These are phyloP conservation scores for Setipinna tenuifilis DNA, from an alignment of 2,797 vertebrate species.

Conservation along the genomic window DNA sequence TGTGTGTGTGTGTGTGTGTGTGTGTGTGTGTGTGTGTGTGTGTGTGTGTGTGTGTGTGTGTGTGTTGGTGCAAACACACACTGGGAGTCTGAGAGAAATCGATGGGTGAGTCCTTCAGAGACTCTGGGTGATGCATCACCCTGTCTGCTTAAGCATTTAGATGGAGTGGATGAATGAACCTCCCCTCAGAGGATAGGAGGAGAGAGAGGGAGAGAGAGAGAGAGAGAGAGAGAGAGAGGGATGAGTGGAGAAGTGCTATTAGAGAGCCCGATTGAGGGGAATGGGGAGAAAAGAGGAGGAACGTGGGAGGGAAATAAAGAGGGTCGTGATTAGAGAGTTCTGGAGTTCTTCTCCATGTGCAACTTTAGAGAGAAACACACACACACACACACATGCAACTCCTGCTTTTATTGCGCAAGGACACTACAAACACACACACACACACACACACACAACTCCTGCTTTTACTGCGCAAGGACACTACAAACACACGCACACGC, in stretches of 20 bases:
- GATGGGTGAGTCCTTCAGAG: constrained; percentile 36
- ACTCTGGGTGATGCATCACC: constrained; percentile 29
- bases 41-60: not conserved
- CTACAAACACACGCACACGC: not conserved
- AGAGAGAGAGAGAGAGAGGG: constrained; percentile 20
- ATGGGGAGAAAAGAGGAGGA: not conserved
- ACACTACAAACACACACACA: not conserved
- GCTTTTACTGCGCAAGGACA: not conserved
- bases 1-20: constrained; percentile 24
- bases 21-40: not conserved
- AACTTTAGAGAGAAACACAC: too few relatives aligned
- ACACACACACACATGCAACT: too few relatives aligned
- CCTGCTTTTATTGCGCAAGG: not conserved
- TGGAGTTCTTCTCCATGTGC: not conserved
- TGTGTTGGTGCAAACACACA: not conserved
- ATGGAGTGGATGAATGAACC: constrained; percentile 15
- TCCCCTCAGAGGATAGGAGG: not conserved
- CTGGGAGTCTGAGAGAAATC: constrained; percentile 24
- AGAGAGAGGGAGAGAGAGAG: constrained; percentile 15
- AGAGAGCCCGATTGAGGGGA: not conserved
- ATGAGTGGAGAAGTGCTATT: not conserved
- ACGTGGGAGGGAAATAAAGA: not conserved
- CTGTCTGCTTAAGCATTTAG: constrained; percentile 29
- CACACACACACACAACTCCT: not conserved
- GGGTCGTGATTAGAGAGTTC: not conserved